A percentile compares a stretch with the other conserved stretches of the same genome.
These are phyloP conservation scores for Jacana jacana DNA, from an alignment of 2,113 vertebrate genomes.

Conservation along the genomic window DNA sequence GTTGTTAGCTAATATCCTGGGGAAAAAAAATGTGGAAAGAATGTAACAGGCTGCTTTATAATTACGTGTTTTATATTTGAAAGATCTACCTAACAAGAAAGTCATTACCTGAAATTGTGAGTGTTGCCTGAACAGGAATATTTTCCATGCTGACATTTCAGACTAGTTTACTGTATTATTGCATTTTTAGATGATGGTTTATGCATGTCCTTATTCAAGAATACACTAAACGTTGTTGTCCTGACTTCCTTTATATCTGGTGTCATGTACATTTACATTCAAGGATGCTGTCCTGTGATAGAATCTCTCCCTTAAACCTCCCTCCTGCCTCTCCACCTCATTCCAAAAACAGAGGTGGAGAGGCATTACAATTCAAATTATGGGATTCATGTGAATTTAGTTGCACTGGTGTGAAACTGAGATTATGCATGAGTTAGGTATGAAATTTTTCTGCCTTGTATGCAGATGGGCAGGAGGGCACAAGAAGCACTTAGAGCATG, in stretches of 20 bases:
- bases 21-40: neutral
- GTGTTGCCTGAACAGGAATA: neutral
- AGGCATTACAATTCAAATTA: constrained; percentile 52
- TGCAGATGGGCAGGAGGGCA: neutral
- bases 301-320: neutral
- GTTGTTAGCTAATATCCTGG: neutral
- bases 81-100: constrained; percentile 46
- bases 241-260: constrained; percentile 31
- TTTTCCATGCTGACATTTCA: constrained; percentile 3
- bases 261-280: constrained; percentile 37
- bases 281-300: neutral
- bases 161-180: constrained; percentile 25
- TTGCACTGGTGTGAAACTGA: constrained; percentile 53
- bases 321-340: neutral
- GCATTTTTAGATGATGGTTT: constrained; percentile 44
- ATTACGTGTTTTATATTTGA: constrained; percentile 33
- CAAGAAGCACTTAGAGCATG: neutral
- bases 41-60: constrained; percentile 10
- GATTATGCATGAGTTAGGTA: neutral
- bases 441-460: constrained; percentile 12
- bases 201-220: constrained; percentile 38
- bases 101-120: constrained; percentile 30
- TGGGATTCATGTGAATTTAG: constrained; percentile 4
- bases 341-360: constrained; percentile 41
- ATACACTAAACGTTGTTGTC: constrained; percentile 8